Evolutionary conservation across 1,140 invertebrate genomes (phyloP), one percentile per base, ranked within the genome.

Genomic region (Lordiphosa stackelbergi): DNA sequence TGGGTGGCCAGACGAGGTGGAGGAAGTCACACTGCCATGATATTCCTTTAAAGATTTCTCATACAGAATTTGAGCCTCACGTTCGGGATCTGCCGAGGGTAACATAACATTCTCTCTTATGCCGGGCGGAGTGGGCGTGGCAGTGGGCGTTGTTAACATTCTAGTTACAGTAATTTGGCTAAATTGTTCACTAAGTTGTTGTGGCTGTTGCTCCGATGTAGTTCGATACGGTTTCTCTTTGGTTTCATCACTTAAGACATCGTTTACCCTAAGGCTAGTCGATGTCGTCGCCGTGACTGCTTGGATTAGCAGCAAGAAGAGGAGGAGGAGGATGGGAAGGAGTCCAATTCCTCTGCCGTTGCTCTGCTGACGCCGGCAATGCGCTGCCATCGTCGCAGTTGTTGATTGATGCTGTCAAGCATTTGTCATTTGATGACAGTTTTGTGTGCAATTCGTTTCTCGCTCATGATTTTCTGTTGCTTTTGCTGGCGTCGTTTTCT

Each of bases 391-490:
- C 51, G 61, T 77, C 49, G 58, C 51, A 36, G 75, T 51, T 42
- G 38, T 51, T 86, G 85, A 86, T 86, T 86, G 85, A 86, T 86
- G 85, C 84, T 81, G 84, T 84, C 85, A 81, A 86, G 78, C 78
- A 86, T 86, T 86, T 86, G 85, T 86, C 85, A 86, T 84, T 86
- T 86, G 84, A 86, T 86, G 85, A 86, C 85, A 86, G 85, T 86
- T 81, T 81, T 86, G 79, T 86, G 84, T 79, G 85, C 85, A 83
- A 85, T 73, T 77, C 84, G 79, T 86, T 86, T 85, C 66, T 75
- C 69, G 73, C 64, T 81, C 85, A 86, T 86, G 84, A 75, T 79
- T 79, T 79, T 64, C 43, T 46, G 59, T 42, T 40, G 42, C 28
- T 45, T 46, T 37, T 34, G 42, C 16, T 37, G 49, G 40, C 47